phyloP scores from a whole-genome alignment of 2,113 vertebrate genomes.

The Sinocyclocheilus rhinocerous region DNA sequence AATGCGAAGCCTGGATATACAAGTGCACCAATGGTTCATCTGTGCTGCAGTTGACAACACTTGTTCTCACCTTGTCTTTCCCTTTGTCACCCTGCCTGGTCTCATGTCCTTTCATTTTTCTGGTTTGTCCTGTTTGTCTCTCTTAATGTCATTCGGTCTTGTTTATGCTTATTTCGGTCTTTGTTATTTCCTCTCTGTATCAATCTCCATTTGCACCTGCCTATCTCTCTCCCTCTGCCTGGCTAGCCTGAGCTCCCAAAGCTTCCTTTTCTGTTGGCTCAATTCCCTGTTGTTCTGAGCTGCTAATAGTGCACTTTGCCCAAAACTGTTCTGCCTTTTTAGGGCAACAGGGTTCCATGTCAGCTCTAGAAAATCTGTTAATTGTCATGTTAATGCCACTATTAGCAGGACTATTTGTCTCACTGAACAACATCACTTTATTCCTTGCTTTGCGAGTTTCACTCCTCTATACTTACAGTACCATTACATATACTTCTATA shows the following conservation, averaged over 20 bases:
- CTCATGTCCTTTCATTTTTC: constrained; percentile 7
- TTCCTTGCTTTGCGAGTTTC: neutral
- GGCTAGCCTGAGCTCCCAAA: neutral
- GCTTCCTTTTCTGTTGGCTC: neutral
- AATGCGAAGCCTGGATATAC: neutral
- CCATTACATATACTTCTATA: neutral
- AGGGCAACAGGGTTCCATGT: neutral
- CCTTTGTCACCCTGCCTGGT: constrained; percentile 17
- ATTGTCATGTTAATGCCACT: neutral
- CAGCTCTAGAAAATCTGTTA: neutral
- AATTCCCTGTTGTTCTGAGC: neutral
- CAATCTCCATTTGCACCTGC: constrained; percentile 1
- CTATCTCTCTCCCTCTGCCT: neutral
- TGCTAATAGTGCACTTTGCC: constrained; percentile 6
- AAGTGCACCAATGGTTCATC: constrained; percentile 43
- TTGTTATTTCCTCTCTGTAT: neutral
- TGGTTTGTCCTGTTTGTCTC: constrained; percentile 8
- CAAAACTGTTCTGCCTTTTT: neutral
- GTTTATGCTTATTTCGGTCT: neutral
- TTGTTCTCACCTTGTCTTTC: constrained; percentile 14
- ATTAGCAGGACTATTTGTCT: neutral
- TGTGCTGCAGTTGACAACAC: constrained; percentile 26
- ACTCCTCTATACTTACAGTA: neutral
- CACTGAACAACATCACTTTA: neutral
- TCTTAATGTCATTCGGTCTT: neutral